Conservation (phyloP, 2,113 vertebrate species). For the Alaudala cheleensis region DNA sequence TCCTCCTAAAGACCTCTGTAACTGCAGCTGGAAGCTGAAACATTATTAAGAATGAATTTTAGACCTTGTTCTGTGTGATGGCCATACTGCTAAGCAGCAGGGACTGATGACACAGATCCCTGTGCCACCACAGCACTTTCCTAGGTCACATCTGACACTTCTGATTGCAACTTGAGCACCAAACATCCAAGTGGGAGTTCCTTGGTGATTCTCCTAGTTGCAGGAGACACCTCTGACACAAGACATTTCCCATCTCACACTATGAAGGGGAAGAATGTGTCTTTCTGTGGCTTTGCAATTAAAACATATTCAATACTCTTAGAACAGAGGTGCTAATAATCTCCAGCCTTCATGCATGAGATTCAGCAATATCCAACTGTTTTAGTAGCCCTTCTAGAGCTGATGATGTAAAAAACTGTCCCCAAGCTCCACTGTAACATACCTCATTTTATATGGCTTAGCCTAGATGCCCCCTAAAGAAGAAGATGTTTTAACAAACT, state of each 20-base stretch:
- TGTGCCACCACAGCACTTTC: background rate
- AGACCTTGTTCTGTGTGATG: background rate
- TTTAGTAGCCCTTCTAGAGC: background rate
- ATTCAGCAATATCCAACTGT: background rate
- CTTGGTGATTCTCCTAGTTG: background rate
- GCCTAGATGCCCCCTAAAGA: too few species aligned
- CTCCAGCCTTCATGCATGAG: background rate
- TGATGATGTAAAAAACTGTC: background rate
- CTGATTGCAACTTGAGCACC: background rate
- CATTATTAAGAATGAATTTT: background rate
- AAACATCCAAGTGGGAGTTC: background rate
- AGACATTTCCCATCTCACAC: background rate
- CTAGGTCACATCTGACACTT: background rate
- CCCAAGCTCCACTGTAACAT: background rate
- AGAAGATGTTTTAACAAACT: background rate
- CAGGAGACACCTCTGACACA: background rate
- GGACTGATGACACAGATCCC: background rate
- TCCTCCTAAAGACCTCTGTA: background rate
- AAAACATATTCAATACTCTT: background rate
- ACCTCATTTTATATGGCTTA: background rate
- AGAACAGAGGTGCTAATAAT: background rate
- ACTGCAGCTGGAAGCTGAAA: background rate
- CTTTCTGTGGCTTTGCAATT: background rate
- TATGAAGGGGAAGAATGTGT: background rate
- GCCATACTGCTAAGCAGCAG: background rate